Conservation (phyloP, 1,140 invertebrate genomes). For the Caenorhabditis remanei region DNA sequence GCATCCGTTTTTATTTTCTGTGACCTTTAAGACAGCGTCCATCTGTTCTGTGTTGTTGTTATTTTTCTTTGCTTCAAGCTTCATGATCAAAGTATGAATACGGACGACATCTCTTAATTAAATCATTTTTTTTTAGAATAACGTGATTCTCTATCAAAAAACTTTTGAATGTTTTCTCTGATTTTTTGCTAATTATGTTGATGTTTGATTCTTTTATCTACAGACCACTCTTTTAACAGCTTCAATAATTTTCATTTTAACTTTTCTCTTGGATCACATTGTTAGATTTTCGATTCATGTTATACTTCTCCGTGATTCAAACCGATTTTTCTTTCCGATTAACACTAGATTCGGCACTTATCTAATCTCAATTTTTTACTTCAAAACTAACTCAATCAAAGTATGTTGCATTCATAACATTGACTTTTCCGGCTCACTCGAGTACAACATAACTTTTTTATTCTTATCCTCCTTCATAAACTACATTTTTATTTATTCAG, state of each 20-base stretch:
- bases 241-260: too few species aligned
- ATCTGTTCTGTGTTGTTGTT: neutral
- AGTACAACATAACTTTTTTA: neutral
- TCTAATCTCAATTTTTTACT: neutral
- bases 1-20: slow-evolving; percentile 23
- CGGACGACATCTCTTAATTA: neutral
- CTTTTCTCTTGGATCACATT: too few species aligned
- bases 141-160: too few species aligned
- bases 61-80: neutral
- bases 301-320: too few species aligned
- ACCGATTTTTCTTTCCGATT: neutral
- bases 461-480: neutral
- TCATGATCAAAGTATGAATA: neutral
- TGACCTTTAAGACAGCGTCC: neutral
- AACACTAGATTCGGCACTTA: neutral
- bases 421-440: neutral
- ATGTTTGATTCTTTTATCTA: too few species aligned
- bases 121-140: neutral
- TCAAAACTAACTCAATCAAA: neutral
- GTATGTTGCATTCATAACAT: neutral
- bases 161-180: too few species aligned
- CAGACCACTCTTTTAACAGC: too few species aligned
- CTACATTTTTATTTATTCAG: neutral
- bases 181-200: too few species aligned
- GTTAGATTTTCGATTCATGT: too few species aligned